Conservation (phyloP, 2,888 invertebrate genomes). For the Dilophus febrilis region DNA sequence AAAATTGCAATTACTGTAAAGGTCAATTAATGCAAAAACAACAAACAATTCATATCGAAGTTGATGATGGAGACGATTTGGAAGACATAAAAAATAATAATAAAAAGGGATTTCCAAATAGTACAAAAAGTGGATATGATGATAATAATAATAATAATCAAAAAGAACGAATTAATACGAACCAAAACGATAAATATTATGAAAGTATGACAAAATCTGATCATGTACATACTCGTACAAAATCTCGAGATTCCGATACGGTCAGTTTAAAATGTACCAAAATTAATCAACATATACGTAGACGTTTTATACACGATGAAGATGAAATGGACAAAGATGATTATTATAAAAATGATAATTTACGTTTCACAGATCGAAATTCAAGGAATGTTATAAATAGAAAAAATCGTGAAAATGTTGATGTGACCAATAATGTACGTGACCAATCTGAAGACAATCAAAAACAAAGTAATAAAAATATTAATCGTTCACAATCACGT, state of each 20-base stretch:
- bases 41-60: neutral
- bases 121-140: too few relatives aligned
- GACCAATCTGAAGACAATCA: constrained; percentile 8
- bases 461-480: constrained; percentile 1
- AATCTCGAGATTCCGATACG: constrained; percentile 11
- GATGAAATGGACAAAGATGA: neutral
- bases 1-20: constrained; percentile 7
- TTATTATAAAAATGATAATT: too few relatives aligned
- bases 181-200: constrained; percentile 8
- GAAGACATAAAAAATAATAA: too few relatives aligned
- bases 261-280: constrained; percentile 12
- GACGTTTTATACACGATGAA: constrained; percentile 1
- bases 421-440: constrained; percentile 3
- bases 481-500: neutral
- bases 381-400: neutral
- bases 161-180: constrained; percentile 7
- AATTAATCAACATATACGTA: constrained; percentile 11
- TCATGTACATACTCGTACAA: constrained; percentile 11
- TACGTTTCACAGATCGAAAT: too few relatives aligned
- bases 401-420: neutral
- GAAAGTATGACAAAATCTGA: constrained; percentile 10
- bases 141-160: constrained; percentile 4
- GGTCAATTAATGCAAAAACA: neutral
- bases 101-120: too few relatives aligned
- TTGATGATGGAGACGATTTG: neutral